phyloP scores from a whole-genome alignment of 1,140 invertebrate genomes.

The Drosophila mauritiana region DNA sequence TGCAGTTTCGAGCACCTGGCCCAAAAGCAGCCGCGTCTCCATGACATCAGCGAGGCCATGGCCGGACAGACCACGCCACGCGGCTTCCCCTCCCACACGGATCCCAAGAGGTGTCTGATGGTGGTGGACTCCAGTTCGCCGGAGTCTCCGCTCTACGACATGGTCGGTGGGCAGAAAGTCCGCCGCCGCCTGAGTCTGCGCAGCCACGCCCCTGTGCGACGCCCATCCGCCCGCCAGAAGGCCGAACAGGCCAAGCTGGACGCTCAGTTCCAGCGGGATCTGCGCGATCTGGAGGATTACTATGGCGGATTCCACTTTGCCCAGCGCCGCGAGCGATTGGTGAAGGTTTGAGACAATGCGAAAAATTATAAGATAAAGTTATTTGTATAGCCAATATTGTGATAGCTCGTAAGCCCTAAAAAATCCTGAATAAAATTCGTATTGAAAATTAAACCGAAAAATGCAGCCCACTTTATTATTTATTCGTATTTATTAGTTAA shows the following conservation, averaged over 20 bases:
- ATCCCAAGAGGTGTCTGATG: constrained; percentile 39
- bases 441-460: background rate
- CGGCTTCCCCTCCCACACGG: constrained; percentile 71
- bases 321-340: constrained; percentile 51
- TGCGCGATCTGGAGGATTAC: constrained; percentile 69
- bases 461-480: background rate
- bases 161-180: constrained; percentile 27
- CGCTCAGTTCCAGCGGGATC: constrained; percentile 55
- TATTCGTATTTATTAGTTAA: background rate
- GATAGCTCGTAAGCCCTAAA: constrained; percentile 50
- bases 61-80: constrained; percentile 63
- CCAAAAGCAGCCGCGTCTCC: constrained; percentile 11
- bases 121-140: background rate
- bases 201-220: constrained; percentile 23
- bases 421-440: constrained; percentile 45
- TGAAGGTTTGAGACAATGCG: constrained; percentile 4
- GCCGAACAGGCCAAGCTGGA: constrained; percentile 54
- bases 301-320: constrained; percentile 71
- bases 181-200: constrained; percentile 56
- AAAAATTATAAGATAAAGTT: background rate
- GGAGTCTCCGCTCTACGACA: constrained; percentile 46
- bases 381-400: constrained; percentile 38
- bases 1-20: constrained; percentile 63
- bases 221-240: constrained; percentile 43
- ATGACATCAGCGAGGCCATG: constrained; percentile 60